Base-by-base conservation (phyloP, 1,140 invertebrate species). In the Listronotus oregonensis region DNA sequence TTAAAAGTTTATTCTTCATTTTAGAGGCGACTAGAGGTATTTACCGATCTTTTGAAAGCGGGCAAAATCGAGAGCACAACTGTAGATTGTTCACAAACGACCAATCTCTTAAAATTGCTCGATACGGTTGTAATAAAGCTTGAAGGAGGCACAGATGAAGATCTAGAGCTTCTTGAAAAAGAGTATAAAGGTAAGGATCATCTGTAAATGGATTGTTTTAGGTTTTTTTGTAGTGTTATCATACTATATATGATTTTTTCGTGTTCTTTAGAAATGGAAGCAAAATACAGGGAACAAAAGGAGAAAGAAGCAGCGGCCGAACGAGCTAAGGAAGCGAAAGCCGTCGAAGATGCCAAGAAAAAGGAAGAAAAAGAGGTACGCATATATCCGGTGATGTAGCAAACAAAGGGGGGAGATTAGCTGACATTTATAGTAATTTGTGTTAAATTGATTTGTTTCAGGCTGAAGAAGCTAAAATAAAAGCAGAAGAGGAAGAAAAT, bases 81-180 rank as follows among this genome's bases (percentile, higher is more conserved):
- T 6, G 85, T 99, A 0, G 97, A 99, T 79, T 89, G 90, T 10
- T 90, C 93, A 51, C 91, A 96, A 77, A 87, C 91, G 0, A 94
- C 97, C 54, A 84, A 88, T 34, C 81, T 99, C 27, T 85, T 98
- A 10, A 89, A 91, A 71, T 82, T 99, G 5, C 82, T 99, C 37
- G 97, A 99, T 81, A 92, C 95, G 67, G 95, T 96, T 40, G 97
- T 99, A 1, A 97, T 99, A 64, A 93, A 95, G 78, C 82, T 99
- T 12, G 97, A 99, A 84, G 97, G 95, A 46, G 97, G 97, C 4
- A 91, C 89, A n/a, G 96, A 99, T 67, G 89, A 94, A 73, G 97
- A 99, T 81, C 81, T 98, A 3, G 91, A 90, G 71, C 83, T 90
- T 12, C 82, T 98, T 5, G 92, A 96, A 72, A 72, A 79, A 58